Evolutionary conservation across 2,113 vertebrate species (phyloP), one percentile per base, ranked within the genome.

Genomic region (Ictalurus punctatus): DNA sequence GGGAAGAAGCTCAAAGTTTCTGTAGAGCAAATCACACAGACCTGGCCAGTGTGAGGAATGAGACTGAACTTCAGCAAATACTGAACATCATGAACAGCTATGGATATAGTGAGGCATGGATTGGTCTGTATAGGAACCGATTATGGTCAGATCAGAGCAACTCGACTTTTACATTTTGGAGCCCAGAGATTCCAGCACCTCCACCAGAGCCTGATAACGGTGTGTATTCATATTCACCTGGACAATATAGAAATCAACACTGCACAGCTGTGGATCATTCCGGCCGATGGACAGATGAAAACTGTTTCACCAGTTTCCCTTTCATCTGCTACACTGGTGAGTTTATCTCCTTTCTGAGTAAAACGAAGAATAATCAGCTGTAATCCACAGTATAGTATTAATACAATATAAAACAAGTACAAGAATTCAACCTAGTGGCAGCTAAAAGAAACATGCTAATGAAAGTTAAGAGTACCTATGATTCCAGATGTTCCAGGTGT

Each of bases 51-150:
- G 90, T 90, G 37, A 40, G 48, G 48, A 90, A 80, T 90, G 0
- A 4, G 2, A 13, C 65, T 61, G 91, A 92, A 78, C 89, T 86
- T 10, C 0, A 81, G 0, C 0, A 83, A n/a, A 89, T 94, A 9
- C 17, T 12, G 52, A 9, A 0, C 69, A 27, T n/a, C 89, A 0
- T 0, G 0, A 19, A 54, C 6, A 37, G 58, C 34, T 0, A 12
- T 10, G 7, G 7, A 9, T 48, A 48, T 48, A 0, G 0, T 48
- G 1, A 14, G 0, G 1, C 78, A 52, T 93, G 93, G 93, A 90
- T 94, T 0, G 91, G 92, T 69, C 92, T 94, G 40, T 4, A 71
- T 80, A 90, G 92, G 86, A 23, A 19, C 2, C 93, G 91, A 90
- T 14, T 25, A 30, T 93, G 93, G 93, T 92, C 93, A 16, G 88